Percentiles rank a stretch among this genome's conserved stretches.
Conservation (phyloP, 2,113 vertebrate genomes). For the Hiodon alosoides region DNA sequence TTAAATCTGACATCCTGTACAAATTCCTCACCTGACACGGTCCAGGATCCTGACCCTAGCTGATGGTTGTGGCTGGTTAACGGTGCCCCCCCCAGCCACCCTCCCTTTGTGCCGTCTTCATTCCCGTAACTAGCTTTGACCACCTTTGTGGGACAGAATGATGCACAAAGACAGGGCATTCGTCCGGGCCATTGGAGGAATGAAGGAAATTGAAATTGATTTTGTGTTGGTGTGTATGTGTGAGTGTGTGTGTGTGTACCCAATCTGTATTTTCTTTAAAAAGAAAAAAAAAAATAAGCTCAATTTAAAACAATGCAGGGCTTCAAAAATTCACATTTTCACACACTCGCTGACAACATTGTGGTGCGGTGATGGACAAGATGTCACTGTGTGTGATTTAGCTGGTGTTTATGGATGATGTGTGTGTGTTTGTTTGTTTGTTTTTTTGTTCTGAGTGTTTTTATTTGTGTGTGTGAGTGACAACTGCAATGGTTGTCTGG, state of each 20-base stretch:
- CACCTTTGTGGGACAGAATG: neutral
- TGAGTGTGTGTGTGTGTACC: neutral
- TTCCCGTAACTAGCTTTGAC: too few species aligned
- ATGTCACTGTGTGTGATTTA: too few species aligned
- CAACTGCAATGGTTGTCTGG: too few species aligned
- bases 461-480: neutral
- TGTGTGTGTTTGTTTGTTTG: neutral
- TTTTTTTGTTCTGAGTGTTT: neutral
- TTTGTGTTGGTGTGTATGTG: neutral
- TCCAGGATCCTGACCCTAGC: neutral
- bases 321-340: too few species aligned
- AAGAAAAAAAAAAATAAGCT: slow-evolving; percentile 5
- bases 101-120: neutral
- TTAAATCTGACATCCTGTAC: neutral
- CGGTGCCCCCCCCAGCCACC: neutral
- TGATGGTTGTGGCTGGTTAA: neutral
- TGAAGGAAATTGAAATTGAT: slow-evolving; percentile 33
- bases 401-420: neutral
- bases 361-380: too few species aligned
- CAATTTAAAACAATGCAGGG: neutral
- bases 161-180: neutral
- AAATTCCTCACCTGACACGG: neutral
- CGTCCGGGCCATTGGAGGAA: neutral
- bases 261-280: neutral
- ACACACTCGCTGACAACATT: too few species aligned